phyloP scores from a whole-genome alignment of 2,113 vertebrate species.

The Marmota flaviventris region DNA sequence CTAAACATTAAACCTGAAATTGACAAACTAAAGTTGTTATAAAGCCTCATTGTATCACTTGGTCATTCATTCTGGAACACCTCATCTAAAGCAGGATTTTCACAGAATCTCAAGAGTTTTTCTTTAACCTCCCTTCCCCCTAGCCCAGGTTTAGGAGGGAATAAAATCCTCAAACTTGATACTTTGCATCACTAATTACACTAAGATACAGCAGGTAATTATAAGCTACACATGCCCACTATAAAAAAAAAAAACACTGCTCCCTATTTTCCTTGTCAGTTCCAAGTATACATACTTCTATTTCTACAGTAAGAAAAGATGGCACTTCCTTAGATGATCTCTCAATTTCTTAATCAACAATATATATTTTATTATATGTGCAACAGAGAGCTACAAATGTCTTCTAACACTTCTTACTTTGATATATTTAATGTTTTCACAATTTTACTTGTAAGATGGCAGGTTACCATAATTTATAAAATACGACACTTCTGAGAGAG shows the following conservation, averaged over 20 bases:
- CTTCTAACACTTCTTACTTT: constrained; percentile 3
- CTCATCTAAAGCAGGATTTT: neutral
- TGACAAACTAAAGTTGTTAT: neutral
- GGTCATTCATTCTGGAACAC: neutral
- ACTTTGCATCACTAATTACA: neutral
- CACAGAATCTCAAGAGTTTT: neutral
- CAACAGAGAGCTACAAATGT: neutral
- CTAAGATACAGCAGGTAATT: neutral
- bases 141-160: neutral
- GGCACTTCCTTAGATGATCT: neutral
- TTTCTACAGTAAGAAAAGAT: neutral
- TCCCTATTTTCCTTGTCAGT: neutral
- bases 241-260: neutral
- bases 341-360: constrained; percentile 41
- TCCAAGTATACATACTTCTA: neutral
- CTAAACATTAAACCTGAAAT: constrained; percentile 54
- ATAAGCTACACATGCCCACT: neutral
- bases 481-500: neutral
- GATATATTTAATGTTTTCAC: constrained; percentile 9
- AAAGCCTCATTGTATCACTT: neutral
- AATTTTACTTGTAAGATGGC: constrained; percentile 33
- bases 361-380: neutral
- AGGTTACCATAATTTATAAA: constrained; percentile 52
- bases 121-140: neutral
- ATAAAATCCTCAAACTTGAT: neutral